Conservation (phyloP, 2,797 vertebrate species). For the Sebastes elongatus region DNA sequence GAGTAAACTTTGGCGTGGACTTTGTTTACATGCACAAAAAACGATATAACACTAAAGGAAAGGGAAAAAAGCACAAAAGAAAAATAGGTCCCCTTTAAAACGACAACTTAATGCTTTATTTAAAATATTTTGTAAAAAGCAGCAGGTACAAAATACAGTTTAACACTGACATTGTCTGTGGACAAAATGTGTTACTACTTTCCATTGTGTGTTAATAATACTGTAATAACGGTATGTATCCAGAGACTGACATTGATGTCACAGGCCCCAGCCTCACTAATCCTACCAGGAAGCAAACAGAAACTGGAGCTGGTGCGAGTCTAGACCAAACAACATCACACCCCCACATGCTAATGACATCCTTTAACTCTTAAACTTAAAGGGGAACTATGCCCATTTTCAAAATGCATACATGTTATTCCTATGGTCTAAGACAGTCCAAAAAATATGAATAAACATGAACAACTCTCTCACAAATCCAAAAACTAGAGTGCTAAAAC, state of each 20-base stretch:
- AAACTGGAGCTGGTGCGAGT: constrained; percentile 58
- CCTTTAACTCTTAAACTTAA: not conserved
- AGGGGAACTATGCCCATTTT: too few relatives aligned
- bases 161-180: not conserved
- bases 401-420: too few relatives aligned
- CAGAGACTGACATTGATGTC: constrained; percentile 30
- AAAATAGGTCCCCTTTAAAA: too few relatives aligned
- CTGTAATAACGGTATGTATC: not conserved
- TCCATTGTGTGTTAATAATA: not conserved
- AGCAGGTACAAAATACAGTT: not conserved
- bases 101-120: not conserved
- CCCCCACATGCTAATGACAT: constrained; percentile 38
- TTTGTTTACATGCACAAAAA: too few relatives aligned
- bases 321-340: constrained; percentile 61
- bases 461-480: too few relatives aligned
- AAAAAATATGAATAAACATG: too few relatives aligned
- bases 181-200: not conserved
- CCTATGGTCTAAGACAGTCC: too few relatives aligned
- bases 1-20: too few relatives aligned
- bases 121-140: not conserved
- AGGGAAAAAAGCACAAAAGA: too few relatives aligned
- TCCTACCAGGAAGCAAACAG: constrained; percentile 64
- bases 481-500: too few relatives aligned
- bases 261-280: constrained; percentile 43
- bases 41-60: too few relatives aligned